Base-by-base conservation (phyloP, 2,888 invertebrate species). In the Eueremaeus valkanovi region DNA sequence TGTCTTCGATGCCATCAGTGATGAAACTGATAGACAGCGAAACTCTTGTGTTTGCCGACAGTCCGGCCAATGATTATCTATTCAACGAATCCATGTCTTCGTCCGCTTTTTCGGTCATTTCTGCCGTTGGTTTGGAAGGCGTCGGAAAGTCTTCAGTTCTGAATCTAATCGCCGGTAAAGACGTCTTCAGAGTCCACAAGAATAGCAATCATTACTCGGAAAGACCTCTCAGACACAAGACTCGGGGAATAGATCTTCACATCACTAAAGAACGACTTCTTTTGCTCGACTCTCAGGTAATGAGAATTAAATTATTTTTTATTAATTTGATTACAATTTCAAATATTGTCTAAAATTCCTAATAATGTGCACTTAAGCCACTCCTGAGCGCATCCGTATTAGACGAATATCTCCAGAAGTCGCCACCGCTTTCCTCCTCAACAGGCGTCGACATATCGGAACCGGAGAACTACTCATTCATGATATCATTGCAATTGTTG, bases 311-410 rank as follows among this genome's bases (percentile, higher is more conserved):
- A n/a, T n/a, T n/a, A n/a, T n/a, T n/a, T n/a, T n/a, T n/a, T n/a
- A n/a, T n/a, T n/a, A n/a, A n/a, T n/a, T n/a, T n/a, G n/a, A n/a
- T n/a, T n/a, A n/a, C n/a, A n/a, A n/a, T n/a, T n/a, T n/a, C 33
- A 72, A 72, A 11, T n/a, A 24, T 76, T 49, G 42, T 29, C 21
- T 24, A 45, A 27, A 24, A 45, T 16, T 55, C 29, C 6, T 51
- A n/a, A n/a, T n/a, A n/a, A n/a, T n/a, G n/a, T n/a, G n/a, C n/a
- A n/a, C n/a, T n/a, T n/a, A n/a, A 77, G 77, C 76, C 77, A 8
- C n/a, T 77, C 36, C 31, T 77, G 42, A 77, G 76, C 76, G 76
- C 77, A n/a, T 77, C 77, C 3, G 58, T 76, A 63, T 68, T 77
- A 21, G 77, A 77, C 11, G 76, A 77, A 42, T 76, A 73, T n/a